Evolutionary conservation across 2,797 vertebrate genomes (phyloP).

Genomic region (Pempheris klunzingeri): DNA sequence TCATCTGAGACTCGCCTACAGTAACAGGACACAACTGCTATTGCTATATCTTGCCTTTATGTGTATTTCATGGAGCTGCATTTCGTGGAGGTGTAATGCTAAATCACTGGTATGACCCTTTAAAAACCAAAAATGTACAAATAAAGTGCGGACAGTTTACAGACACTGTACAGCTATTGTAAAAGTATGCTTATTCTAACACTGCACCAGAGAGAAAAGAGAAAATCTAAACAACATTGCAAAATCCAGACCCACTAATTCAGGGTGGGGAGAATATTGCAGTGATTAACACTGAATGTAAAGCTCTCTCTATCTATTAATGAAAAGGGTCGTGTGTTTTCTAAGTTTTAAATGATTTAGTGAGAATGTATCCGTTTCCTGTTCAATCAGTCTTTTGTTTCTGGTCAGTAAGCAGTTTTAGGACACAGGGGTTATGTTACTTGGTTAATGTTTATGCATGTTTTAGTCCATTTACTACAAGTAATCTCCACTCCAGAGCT

Average conservation of each 20-base stretch:
- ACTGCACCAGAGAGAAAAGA: too few relatives aligned
- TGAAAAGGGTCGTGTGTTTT: neutral
- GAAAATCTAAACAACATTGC: neutral
- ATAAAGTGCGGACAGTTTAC: too few relatives aligned
- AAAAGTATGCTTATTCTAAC: neutral
- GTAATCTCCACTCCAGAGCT: neutral
- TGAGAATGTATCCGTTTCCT: neutral
- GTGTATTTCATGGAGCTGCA: too few relatives aligned
- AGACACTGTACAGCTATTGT: neutral
- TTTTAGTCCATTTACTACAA: conserved; percentile 12
- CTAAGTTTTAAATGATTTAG: neutral
- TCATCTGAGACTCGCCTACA: too few relatives aligned
- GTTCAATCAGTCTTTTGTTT: neutral
- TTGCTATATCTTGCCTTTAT: too few relatives aligned
- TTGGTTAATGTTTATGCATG: neutral
- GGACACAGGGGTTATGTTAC: neutral
- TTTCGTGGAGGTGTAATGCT: too few relatives aligned
- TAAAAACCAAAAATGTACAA: too few relatives aligned
- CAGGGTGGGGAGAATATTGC: neutral
- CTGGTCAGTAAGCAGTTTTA: neutral
- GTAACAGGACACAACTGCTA: too few relatives aligned
- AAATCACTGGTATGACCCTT: too few relatives aligned
- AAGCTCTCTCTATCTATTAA: neutral
- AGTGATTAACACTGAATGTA: neutral
- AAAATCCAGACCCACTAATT: neutral